These are phyloP conservation scores for Ochotona princeps DNA, from an alignment of 2,113 vertebrate species.

Conservation along the genomic window DNA sequence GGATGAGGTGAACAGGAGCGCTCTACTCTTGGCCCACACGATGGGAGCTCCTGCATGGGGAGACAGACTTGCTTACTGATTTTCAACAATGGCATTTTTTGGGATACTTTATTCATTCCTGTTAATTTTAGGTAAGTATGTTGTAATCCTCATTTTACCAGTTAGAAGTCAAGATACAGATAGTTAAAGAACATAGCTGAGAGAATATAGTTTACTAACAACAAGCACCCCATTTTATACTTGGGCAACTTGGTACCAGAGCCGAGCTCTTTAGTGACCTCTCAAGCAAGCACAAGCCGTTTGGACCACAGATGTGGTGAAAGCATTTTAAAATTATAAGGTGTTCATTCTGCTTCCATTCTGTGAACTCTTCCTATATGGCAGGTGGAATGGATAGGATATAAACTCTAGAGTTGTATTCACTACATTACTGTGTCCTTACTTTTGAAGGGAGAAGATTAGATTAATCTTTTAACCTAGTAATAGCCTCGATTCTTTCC, in stretches of 20 bases:
- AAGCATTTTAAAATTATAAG: not conserved
- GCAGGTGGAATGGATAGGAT: not conserved
- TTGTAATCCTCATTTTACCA: conserved; percentile 27
- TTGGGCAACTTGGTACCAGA: not conserved
- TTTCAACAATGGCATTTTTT: not conserved
- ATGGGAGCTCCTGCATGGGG: not conserved
- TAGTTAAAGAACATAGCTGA: not conserved
- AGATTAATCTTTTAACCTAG: not conserved
- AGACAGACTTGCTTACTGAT: not conserved
- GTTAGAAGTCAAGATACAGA: not conserved
- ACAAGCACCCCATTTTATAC: not conserved
- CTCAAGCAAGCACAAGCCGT: not conserved
- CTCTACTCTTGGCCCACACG: not conserved
- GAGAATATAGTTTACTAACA: not conserved
- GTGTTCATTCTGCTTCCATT: not conserved
- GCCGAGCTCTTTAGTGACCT: not conserved
- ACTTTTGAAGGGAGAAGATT: not conserved
- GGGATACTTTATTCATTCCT: not conserved
- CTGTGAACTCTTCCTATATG: not conserved
- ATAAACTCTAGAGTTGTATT: not conserved
- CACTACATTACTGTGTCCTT: not conserved
- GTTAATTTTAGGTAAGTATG: not conserved
- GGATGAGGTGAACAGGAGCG: no score
- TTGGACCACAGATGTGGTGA: not conserved
- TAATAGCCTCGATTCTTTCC: not conserved